Evolutionary conservation across 2,113 vertebrate genomes (phyloP).

Genomic region (Leucosticte australis): DNA sequence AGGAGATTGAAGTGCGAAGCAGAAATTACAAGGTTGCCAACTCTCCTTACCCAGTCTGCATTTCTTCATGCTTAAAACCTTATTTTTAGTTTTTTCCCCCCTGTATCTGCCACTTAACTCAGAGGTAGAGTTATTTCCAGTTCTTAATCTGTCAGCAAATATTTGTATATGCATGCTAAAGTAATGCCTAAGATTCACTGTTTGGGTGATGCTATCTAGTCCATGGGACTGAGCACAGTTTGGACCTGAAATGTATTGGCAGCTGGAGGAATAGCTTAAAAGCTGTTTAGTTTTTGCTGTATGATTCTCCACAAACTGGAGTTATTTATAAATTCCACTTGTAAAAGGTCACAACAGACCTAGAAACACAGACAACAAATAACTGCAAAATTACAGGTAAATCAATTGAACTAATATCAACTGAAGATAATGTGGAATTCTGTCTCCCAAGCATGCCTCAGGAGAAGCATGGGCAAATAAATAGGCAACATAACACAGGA

Average conservation of each 20-base stretch:
- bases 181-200: neutral
- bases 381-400: neutral
- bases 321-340: neutral
- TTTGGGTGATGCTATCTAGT: neutral
- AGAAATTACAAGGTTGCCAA: neutral
- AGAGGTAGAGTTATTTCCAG: neutral
- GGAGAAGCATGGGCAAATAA: neutral
- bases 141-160: neutral
- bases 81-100: accelerated
- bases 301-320: neutral
- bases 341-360: neutral
- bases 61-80: neutral
- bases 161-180: neutral
- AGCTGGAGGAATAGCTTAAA: neutral
- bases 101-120: neutral
- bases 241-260: neutral
- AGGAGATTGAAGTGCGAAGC: neutral
- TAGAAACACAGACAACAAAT: neutral
- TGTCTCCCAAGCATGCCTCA: neutral
- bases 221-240: neutral
- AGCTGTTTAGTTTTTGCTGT: neutral
- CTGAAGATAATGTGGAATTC: neutral
- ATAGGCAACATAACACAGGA: neutral
- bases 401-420: neutral
- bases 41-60: neutral